Conservation (phyloP, 2,113 vertebrate species). For the Leptodactylus fuscus region DNA sequence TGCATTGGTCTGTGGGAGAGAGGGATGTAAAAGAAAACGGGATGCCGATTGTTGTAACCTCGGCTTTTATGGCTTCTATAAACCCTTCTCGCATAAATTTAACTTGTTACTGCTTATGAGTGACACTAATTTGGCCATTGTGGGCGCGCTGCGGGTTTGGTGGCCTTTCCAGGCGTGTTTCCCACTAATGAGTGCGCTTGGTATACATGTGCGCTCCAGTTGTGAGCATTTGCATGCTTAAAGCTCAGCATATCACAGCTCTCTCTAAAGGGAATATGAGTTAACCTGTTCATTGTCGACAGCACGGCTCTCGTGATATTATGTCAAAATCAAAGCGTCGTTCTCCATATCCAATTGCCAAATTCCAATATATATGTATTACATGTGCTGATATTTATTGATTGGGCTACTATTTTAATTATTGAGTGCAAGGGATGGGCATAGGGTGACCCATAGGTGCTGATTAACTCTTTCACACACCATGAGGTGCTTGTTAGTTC, state of each 20-base stretch:
- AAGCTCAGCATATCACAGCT: neutral
- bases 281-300: slow-evolving; percentile 17
- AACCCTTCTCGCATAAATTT: slow-evolving; percentile 33
- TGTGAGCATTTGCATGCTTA: slow-evolving; percentile 37
- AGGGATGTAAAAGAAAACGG: slow-evolving; percentile 5
- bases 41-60: slow-evolving; percentile 10
- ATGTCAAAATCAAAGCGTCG: neutral
- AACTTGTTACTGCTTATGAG: slow-evolving; percentile 40
- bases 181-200: slow-evolving; percentile 40
- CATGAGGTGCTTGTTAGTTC: too few relatives aligned
- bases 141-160: slow-evolving; percentile 7
- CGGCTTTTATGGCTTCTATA: slow-evolving; percentile 37
- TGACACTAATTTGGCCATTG: slow-evolving; percentile 59
- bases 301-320: neutral
- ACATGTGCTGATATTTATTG: neutral
- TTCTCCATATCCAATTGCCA: neutral
- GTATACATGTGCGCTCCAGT: neutral
- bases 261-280: neutral
- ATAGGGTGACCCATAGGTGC: too few relatives aligned
- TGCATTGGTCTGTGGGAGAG: slow-evolving; percentile 27
- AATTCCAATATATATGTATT: neutral
- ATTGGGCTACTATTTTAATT: neutral
- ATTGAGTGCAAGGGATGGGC: neutral
- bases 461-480: too few relatives aligned
- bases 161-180: slow-evolving; percentile 30